Base-by-base conservation (phyloP, 2,888 invertebrate species). In the Mythimna impura region DNA sequence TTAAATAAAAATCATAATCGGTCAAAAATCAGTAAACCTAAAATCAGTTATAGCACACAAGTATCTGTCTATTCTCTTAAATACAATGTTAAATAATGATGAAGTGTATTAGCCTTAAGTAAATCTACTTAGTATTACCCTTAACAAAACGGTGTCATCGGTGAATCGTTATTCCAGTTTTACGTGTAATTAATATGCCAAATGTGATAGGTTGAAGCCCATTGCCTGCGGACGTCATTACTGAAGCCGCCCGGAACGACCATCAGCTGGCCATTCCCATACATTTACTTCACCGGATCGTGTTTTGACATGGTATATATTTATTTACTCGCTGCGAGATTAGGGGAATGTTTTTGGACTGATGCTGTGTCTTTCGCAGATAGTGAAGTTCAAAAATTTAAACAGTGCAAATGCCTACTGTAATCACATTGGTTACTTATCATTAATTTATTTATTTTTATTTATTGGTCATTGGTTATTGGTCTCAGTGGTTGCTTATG, bases 141-240 rank as follows among this genome's bases (percentile, higher is more conserved):
- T n/a, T n/a, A n/a, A n/a, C n/a, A n/a, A n/a, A n/a, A n/a, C n/a
- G n/a, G n/a, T n/a, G n/a, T n/a, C n/a, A n/a, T n/a, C n/a, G n/a
- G n/a, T n/a, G n/a, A n/a, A n/a, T n/a, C n/a, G n/a, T n/a, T n/a
- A 74, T 80, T 74, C 20, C 68, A 62, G 30, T 36, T 58, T 58
- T 66, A 66, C 54, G 43, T 76, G 76, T 78, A 81, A 82, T 68
- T 82, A 72, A 81, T 76, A 78, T 78, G 81, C 81, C 71, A 72
- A 80, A 77, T 72, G 57, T 72, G 73, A 78, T 80, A 64, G 72
- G 57, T 55, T 58, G 72, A 20, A 78, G 50, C 67, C 54, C 57
- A 66, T 43, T 47, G 82, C 82, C 73, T 9, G 58, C 67, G 79
- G 82, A 52, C 68, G 52, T 68, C 60, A 67, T 81, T 78, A 73